Evolutionary conservation across 2,797 vertebrate species (phyloP), one percentile per base, ranked within the genome.

Genomic region (Morus bassanus): DNA sequence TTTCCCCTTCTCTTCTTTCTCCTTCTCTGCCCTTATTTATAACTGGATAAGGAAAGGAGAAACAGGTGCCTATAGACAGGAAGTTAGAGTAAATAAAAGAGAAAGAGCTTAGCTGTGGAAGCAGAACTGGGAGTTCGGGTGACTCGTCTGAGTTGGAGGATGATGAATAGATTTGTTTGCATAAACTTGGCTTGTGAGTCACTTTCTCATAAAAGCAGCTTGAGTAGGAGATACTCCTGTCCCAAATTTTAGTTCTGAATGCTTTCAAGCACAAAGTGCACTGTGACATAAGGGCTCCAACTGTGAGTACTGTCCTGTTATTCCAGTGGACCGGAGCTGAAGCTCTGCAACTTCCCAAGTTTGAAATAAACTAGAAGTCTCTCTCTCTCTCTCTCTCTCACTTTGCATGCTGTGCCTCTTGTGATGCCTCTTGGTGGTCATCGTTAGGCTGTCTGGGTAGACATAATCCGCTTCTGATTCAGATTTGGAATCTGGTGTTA

Each of bases 161-260:
- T 85, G 84, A 79, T 95, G 78, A 91, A 96, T 91, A 83, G 81
- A 64, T 85, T 91, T 91, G 68, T 94, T 92, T 88, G 53, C 91
- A 57, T 57, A 80, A 94, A 61, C 75, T 87, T 95, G 92, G 85
- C 78, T 83, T 85, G 81, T 92, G 85, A 91, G 68, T 94, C 93
- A 85, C 75, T 94, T 87, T 94, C 75, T 94, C 78, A 65, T 88
- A 89, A 93, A 94, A 92, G 50, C 57, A 88, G 57, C 64, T 83
- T 68, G 37, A 96, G 64, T 31, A 74, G 48, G 75, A 91, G 87
- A 94, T 92, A 68, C 81, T 94, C 56, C 68, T 85, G 87, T 94
- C 91, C 72, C 78, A 85, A 74, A 77, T 87, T 92, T 89, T 50
- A 86, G 88, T 76, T 46, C 63, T 85, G 80, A 89, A 64, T 79